Base-by-base conservation (phyloP, 2,113 vertebrate species). In the Glaucidium brasilianum region DNA sequence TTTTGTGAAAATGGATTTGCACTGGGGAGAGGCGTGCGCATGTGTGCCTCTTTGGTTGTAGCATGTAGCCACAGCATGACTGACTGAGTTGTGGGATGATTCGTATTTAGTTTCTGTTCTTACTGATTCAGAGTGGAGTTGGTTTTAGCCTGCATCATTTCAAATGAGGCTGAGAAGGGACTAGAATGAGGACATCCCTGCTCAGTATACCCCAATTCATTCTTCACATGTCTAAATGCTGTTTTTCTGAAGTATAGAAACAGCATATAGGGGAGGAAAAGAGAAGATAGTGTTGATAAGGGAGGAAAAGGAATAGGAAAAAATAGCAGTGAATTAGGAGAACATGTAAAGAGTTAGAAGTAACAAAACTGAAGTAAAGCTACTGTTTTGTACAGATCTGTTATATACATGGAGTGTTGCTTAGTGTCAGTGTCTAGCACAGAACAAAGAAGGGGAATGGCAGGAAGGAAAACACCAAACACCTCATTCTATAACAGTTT, bases 21-120 rank as follows among this genome's bases (percentile, higher is more conserved):
- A 14, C 3, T 30, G 49, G 13, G 37, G 29, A 50, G 15, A 22
- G 13, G 6, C 3, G 5, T 20, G 27, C 22, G 5, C 2, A 0
- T 29, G 20, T 20, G 15, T 74, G 45, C 37, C 6, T 14, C 9
- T 77, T 11, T 17, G 35, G 17, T 20, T 45, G 21, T 17, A 43
- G n/a, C 37, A 20, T n/a, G 60, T 30, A 69, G 23, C 47, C 15
- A 29, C 18, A 53, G 29, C 12, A 8, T 45, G 43, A 25, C 52
- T 47, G 49, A 8, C 13, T 30, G 45, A 12, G 19, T 2, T 60
- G 34, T 19, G 30, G 12, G 20, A 15, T n/a, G 26, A 37, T 62
- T 37, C 3, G 0, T 53, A 25, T 22, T 53, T 25, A 5, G 11
- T 85, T 58, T 62, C 30, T 56, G 16, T 66, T 67, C 32, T 71